phyloP scores from a whole-genome alignment of 1,140 invertebrate genomes.

The Thereuonema tuberculata region DNA sequence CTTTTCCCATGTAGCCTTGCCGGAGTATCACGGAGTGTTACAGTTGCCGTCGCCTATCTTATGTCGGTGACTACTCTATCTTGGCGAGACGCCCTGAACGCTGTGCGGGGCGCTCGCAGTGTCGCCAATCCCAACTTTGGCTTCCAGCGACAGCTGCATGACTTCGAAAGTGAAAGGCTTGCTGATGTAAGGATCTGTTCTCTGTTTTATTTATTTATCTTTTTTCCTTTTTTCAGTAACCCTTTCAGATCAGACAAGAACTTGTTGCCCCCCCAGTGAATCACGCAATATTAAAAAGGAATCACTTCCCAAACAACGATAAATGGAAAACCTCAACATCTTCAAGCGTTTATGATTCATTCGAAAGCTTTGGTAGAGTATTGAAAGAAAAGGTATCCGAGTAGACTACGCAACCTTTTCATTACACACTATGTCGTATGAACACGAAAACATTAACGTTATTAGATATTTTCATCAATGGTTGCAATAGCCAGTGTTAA shows the following conservation, averaged over 20 bases:
- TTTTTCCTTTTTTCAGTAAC: not conserved
- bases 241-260: not conserved
- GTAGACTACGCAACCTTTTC: too few species aligned
- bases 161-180: conserved; percentile 71
- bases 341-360: not conserved
- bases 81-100: conserved; percentile 85
- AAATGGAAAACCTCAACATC: not conserved
- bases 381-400: too few species aligned
- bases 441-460: too few species aligned
- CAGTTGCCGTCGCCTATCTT: conserved; percentile 83
- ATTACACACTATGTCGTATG: too few species aligned
- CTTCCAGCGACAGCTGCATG: conserved; percentile 84
- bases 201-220: not conserved
- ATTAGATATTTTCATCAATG: too few species aligned
- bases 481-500: too few species aligned
- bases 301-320: not conserved
- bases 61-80: conserved; percentile 84
- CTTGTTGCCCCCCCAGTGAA: not conserved
- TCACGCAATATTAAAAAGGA: not conserved
- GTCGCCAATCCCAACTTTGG: conserved; percentile 91
- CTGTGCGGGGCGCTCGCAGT: conserved; percentile 71
- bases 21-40: conserved; percentile 90
- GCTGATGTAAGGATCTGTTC: conserved; percentile 27
- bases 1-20: conserved; percentile 51
- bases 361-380: not conserved